Base-by-base conservation (phyloP, 1,140 invertebrate species). In the Nomia melanderi region DNA sequence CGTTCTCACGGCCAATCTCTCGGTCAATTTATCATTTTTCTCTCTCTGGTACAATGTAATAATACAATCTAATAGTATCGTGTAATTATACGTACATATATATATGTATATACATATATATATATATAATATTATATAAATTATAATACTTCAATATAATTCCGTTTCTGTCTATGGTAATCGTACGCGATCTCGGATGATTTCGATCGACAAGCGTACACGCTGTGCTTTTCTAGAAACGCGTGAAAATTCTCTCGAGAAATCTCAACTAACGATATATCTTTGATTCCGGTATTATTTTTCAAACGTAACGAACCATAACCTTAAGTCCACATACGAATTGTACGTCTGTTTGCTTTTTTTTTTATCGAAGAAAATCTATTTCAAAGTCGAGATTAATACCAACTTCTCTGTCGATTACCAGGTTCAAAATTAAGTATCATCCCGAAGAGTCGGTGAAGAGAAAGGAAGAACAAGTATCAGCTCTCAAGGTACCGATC, bases 351-450 rank as follows among this genome's bases (percentile, higher is more conserved):
- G 69, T 82, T 77, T 65, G 69, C 65, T 65, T 62, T 74, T 54
- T 65, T 62, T 74, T 54, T 65, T 57, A 77, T 9, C 44, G 23
- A 67, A 0, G 2, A 54, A 2, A 23, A 27, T 50, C 36, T 12
- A 4, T 23, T 29, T 33, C 14, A 36, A 17, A n/a, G 11, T n/a
- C 12, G 20, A 23, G 20, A 9, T 2, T 50, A 59, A 69, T 50
- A 33, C 4, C 9, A 7, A 17, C 12, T 72, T 87, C 92, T 93
- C 91, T 83, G 33, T 86, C 66, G 36, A 78, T 85, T 31, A 25
- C 39, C 72, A 99, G 99, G 99, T 99, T 99, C 94, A 98, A 98
- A 92, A 95, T 97, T 79, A 99, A 99, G 93, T 99, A 99, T 90
- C 98, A 99, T 93, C 99, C 99, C 6, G 98, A 99, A 92, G 98